Evolutionary conservation across 2,113 vertebrate genomes (phyloP).

Genomic region (Thunnus maccoyii): DNA sequence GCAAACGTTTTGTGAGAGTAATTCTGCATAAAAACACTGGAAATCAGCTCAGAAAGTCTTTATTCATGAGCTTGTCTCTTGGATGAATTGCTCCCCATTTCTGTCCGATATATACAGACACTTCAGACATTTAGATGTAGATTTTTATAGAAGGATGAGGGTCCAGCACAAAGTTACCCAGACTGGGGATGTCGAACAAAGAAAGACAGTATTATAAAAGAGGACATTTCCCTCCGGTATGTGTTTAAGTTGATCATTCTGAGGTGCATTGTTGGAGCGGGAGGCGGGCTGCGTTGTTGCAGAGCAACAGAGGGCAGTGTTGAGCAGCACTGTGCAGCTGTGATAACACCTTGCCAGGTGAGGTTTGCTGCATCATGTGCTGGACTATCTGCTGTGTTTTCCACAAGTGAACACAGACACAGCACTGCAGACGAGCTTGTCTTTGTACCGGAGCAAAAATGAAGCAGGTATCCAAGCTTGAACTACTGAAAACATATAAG

Average conservation of each 20-base stretch:
- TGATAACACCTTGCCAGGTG: conserved; percentile 65
- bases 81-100: conserved; percentile 38
- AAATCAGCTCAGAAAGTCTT: conserved; percentile 29
- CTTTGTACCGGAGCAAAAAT: neutral
- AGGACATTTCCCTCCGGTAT: neutral
- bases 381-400: neutral
- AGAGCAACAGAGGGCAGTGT: conserved; percentile 84
- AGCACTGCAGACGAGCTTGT: neutral
- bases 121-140: conserved; percentile 6
- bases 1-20: neutral
- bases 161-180: neutral
- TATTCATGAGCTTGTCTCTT: conserved; percentile 50
- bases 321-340: conserved; percentile 67
- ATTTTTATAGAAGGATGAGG: neutral
- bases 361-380: conserved; percentile 38
- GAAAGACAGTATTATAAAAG: neutral
- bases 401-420: neutral
- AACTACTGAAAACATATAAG: neutral
- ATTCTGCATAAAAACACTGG: conserved; percentile 23
- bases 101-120: conserved; percentile 1
- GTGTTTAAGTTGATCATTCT: conserved; percentile 24
- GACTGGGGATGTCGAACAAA: neutral
- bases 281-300: neutral
- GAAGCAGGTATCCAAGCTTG: neutral
- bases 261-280: conserved; percentile 35